These are phyloP conservation scores for Euglossa dilemma DNA, from an alignment of 1,140 invertebrate species.

Conservation along the genomic window DNA sequence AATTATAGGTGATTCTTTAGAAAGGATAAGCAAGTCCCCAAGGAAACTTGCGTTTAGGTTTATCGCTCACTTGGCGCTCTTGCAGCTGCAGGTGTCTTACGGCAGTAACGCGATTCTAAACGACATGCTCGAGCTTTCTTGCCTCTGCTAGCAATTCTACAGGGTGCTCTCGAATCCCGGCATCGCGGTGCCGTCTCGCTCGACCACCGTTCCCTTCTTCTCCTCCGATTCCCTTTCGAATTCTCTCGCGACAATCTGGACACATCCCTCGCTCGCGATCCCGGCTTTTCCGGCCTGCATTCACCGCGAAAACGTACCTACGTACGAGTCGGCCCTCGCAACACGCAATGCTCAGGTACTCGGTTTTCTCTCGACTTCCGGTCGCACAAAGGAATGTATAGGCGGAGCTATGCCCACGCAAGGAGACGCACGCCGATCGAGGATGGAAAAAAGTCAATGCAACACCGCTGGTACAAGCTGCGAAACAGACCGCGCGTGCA, in stretches of 20 bases:
- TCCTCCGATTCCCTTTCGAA: too few species aligned
- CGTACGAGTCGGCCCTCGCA: conserved; percentile 45
- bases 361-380: conserved; percentile 64
- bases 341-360: conserved; percentile 58
- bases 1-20: conserved; percentile 19
- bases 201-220: background rate
- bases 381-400: conserved; percentile 61
- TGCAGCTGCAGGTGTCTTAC: conserved; percentile 58
- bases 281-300: conserved; percentile 17
- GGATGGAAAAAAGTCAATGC: conserved; percentile 3
- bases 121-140: conserved; percentile 49
- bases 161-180: conserved; percentile 34
- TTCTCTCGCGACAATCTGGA: too few species aligned
- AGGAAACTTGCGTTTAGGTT: conserved; percentile 47
- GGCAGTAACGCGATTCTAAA: conserved; percentile 29
- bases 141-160: conserved; percentile 25
- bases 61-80: conserved; percentile 59
- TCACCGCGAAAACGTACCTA: conserved; percentile 57
- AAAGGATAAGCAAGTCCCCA: conserved; percentile 23
- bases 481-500: background rate
- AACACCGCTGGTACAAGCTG: conserved; percentile 2
- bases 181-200: background rate
- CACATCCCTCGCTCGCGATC: background rate
- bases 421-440: conserved; percentile 52
- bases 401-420: conserved; percentile 65